Evolutionary conservation across 2,797 vertebrate genomes (phyloP).

Genomic region (Siniperca scherzeri): DNA sequence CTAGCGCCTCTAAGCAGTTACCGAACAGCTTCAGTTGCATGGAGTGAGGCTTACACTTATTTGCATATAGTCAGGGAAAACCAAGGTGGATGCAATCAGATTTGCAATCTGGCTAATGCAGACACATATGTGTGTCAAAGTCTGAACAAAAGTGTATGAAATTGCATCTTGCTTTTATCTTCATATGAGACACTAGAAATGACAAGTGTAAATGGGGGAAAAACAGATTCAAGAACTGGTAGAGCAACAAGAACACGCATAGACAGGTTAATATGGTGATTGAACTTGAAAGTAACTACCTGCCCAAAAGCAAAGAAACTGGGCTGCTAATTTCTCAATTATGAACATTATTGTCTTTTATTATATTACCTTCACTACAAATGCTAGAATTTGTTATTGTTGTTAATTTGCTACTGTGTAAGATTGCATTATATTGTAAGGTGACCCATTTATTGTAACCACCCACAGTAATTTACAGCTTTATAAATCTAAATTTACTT

Average conservation of each 20-base stretch:
- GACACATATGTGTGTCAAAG: background rate
- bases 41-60: background rate
- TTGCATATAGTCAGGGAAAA: background rate
- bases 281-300: background rate
- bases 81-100: background rate
- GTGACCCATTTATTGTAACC: background rate
- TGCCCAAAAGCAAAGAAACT: background rate
- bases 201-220: background rate
- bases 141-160: background rate
- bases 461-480: background rate
- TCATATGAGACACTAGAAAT: background rate
- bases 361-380: background rate
- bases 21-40: background rate
- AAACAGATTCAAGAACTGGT: background rate
- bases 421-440: background rate
- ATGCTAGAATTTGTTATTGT: background rate
- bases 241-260: background rate
- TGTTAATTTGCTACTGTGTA: background rate
- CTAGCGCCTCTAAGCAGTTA: background rate
- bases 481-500: constrained; percentile 24
- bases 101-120: background rate
- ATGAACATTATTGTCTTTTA: background rate
- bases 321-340: background rate
- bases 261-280: background rate
- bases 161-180: constrained; percentile 9